phyloP scores from a whole-genome alignment of 1,140 invertebrate genomes.

The Zaprionus nigranus region DNA sequence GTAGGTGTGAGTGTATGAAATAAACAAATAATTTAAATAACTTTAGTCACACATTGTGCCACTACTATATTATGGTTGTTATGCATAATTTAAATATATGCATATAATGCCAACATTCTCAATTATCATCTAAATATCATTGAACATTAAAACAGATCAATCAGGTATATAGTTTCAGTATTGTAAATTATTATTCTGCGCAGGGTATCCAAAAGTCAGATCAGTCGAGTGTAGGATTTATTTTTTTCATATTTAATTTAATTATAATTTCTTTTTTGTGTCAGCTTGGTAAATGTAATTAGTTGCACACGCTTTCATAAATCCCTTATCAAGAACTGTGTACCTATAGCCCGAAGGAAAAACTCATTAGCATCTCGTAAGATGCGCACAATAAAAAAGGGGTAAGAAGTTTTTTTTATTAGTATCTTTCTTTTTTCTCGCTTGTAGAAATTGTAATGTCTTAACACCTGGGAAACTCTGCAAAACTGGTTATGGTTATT shows the following conservation, averaged over 20 bases:
- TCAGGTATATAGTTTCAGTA: too few species aligned
- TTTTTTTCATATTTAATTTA: background rate
- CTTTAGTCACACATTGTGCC: too few species aligned
- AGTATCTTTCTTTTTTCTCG: background rate
- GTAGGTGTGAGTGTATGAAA: too few species aligned
- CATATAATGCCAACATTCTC: too few species aligned
- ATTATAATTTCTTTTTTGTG: background rate
- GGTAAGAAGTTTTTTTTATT: slow-evolving; percentile 11
- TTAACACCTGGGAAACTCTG: slow-evolving; percentile 59
- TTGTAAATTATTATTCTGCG: too few species aligned
- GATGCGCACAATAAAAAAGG: slow-evolving; percentile 36
- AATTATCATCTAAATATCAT: too few species aligned
- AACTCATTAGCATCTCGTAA: slow-evolving; percentile 66
- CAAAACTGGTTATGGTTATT: slow-evolving; percentile 72
- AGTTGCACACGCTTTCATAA: slow-evolving; percentile 25
- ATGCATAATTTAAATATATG: too few species aligned
- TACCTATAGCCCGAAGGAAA: slow-evolving; percentile 20
- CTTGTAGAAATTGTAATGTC: slow-evolving; percentile 46
- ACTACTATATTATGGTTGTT: too few species aligned
- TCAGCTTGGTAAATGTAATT: background rate
- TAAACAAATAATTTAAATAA: too few species aligned
- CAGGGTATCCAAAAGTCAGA: background rate
- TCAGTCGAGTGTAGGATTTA: background rate
- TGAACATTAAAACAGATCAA: too few species aligned
- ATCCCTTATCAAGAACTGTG: slow-evolving; percentile 26